Conservation (phyloP, 2,797 vertebrate genomes). For the Sebastiscus tertius region DNA sequence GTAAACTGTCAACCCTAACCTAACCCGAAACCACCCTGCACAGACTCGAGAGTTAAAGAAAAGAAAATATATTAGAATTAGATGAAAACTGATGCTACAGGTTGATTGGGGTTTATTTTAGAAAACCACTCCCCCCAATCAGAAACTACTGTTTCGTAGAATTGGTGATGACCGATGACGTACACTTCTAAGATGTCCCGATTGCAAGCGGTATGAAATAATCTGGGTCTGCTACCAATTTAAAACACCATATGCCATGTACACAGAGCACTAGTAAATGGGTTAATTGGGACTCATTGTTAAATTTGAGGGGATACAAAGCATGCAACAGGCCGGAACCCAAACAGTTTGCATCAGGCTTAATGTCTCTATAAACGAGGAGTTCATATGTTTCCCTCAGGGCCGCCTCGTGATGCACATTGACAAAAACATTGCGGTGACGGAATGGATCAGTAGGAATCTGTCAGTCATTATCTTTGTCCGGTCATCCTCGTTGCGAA, state of each 20-base stretch:
- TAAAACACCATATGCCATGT: background rate
- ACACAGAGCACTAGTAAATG: conserved; percentile 3
- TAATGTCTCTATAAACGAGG: conserved; percentile 15
- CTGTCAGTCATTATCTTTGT: conserved; percentile 66
- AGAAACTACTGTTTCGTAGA: background rate
- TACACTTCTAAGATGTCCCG: background rate
- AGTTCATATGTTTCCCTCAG: conserved; percentile 28
- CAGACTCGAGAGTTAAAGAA: background rate
- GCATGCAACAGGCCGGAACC: conserved; percentile 26
- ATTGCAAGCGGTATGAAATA: background rate
- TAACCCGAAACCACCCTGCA: background rate
- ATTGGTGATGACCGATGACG: background rate
- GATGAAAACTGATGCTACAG: background rate
- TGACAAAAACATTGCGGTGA: conserved; percentile 20
- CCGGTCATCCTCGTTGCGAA: conserved; percentile 66
- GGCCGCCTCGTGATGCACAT: conserved; percentile 18
- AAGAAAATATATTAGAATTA: background rate
- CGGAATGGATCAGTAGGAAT: conserved; percentile 41
- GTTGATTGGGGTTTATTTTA: background rate
- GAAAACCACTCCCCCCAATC: background rate
- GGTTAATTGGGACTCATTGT: conserved; percentile 4
- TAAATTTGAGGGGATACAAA: conserved; percentile 11
- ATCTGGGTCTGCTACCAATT: conserved; percentile 3
- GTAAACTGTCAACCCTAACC: background rate
- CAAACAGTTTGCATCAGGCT: conserved; percentile 12